A percentile compares a stretch with the other conserved stretches of the same genome.
Evolutionary conservation across 2,888 invertebrate genomes (phyloP).

Genomic region (Oscheius sp.): DNA sequence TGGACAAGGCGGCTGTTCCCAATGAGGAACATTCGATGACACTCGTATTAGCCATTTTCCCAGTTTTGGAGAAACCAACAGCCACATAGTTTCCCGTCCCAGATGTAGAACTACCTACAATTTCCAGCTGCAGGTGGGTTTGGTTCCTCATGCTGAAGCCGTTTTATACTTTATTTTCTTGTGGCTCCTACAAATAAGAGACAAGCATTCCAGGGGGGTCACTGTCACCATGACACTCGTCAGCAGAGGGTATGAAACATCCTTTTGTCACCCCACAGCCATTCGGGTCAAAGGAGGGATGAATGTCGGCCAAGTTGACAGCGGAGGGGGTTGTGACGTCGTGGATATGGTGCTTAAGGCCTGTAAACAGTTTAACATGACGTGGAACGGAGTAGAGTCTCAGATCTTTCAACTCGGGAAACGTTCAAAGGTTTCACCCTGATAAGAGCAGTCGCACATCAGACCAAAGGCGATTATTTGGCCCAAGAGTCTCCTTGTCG

Average conservation of each 20-base stretch:
- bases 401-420: not conserved
- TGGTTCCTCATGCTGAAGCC: conserved; percentile 19
- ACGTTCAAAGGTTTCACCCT: conserved; percentile 5
- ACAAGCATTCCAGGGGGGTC: conserved; percentile 29
- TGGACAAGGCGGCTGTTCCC: conserved; percentile 41
- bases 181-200: conserved; percentile 12
- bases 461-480: too few relatives aligned
- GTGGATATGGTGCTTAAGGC: conserved; percentile 21
- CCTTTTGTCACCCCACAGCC: conserved; percentile 53
- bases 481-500: too few relatives aligned
- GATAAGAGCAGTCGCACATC: not conserved
- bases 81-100: conserved; percentile 25
- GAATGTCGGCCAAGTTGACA: conserved; percentile 14
- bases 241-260: conserved; percentile 45
- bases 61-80: conserved; percentile 10
- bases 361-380: not conserved
- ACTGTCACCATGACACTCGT: conserved; percentile 41
- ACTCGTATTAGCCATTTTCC: conserved; percentile 43
- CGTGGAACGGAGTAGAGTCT: not conserved
- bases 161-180: not conserved
- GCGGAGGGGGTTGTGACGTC: not conserved
- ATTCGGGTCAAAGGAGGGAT: conserved; percentile 46
- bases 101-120: not conserved
- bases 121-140: conserved; percentile 23
- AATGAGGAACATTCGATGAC: conserved; percentile 57